Evolutionary conservation across 2,888 invertebrate species (phyloP).

Genomic region (Nezara viridula): DNA sequence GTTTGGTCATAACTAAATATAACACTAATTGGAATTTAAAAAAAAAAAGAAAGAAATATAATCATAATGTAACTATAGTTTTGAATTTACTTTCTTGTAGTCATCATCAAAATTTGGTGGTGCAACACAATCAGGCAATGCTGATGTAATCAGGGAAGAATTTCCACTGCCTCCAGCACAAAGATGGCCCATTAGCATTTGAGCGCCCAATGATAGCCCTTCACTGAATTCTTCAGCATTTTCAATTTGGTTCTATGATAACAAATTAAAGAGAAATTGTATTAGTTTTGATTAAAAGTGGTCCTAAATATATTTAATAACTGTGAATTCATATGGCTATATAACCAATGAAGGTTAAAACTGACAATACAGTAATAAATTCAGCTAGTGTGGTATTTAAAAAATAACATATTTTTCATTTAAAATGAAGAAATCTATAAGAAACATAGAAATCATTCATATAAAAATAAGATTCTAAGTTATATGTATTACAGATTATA

Average conservation of each 20-base stretch:
- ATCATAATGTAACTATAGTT: background rate
- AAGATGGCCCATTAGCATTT: conserved; percentile 71
- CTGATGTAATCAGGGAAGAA: conserved; percentile 70
- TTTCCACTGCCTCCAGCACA: conserved; percentile 69
- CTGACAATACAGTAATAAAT: background rate
- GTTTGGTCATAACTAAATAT: background rate
- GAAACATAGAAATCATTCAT: background rate
- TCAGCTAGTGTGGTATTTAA: background rate
- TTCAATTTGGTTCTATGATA: conserved; percentile 65
- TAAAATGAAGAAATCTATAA: background rate
- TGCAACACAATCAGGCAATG: conserved; percentile 70
- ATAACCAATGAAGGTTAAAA: background rate
- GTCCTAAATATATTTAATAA: background rate
- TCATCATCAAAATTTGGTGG: conserved; percentile 71
- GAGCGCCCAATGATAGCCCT: conserved; percentile 70
- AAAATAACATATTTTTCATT: background rate
- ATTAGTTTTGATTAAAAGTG: background rate
- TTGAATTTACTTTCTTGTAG: conserved; percentile 68
- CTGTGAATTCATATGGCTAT: background rate
- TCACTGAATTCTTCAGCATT: conserved; percentile 72
- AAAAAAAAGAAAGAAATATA: background rate
- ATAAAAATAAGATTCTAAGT: background rate
- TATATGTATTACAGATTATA: background rate
- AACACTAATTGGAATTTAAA: background rate
- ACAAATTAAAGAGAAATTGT: conserved; percentile 64